These are phyloP conservation scores for Poeciliopsis turrubarensis DNA, from an alignment of 2,113 vertebrate genomes.

Conservation along the genomic window DNA sequence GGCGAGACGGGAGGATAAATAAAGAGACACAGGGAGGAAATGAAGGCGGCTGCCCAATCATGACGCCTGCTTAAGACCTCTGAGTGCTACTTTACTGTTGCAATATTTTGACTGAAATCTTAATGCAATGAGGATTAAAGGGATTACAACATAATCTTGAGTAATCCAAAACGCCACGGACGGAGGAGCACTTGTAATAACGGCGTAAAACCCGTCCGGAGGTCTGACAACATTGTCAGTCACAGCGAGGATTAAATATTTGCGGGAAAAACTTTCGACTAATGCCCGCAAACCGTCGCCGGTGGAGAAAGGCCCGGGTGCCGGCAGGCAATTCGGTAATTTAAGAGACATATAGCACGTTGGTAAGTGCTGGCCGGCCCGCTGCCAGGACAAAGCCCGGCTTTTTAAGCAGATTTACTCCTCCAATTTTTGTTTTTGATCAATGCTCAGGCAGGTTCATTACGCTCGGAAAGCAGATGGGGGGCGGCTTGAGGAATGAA, in stretches of 20 bases:
- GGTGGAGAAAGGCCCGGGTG: conserved; percentile 36
- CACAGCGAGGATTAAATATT: conserved; percentile 81
- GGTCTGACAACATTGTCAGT: conserved; percentile 90
- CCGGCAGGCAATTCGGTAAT: conserved; percentile 66
- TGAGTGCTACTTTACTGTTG: conserved; percentile 92
- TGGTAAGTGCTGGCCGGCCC: conserved; percentile 65
- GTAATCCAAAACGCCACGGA: conserved; percentile 99
- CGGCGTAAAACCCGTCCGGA: conserved; percentile 87
- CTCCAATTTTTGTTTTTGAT: conserved; percentile 76
- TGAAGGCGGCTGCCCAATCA: conserved; percentile 83
- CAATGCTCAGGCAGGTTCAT: conserved; percentile 74
- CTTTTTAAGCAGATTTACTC: conserved; percentile 78
- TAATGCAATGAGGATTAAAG: conserved; percentile 97
- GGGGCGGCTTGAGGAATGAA: conserved; percentile 52
- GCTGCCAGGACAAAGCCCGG: conserved; percentile 67
- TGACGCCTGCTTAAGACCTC: conserved; percentile 88
- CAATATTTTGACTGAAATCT: conserved; percentile 98
- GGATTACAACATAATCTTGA: conserved; percentile 99
- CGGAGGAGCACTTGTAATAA: conserved; percentile 94
- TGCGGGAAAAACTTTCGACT: conserved; percentile 71
- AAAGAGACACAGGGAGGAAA: conserved; percentile 58
- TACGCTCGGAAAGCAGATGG: conserved; percentile 67
- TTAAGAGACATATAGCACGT: conserved; percentile 74
- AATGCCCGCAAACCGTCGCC: conserved; percentile 57
- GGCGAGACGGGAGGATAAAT: conserved; percentile 54